Percentiles rank a stretch among this genome's conserved stretches.
Conservation (phyloP, 1,140 invertebrate species). For the Odontomachus brunneus region DNA sequence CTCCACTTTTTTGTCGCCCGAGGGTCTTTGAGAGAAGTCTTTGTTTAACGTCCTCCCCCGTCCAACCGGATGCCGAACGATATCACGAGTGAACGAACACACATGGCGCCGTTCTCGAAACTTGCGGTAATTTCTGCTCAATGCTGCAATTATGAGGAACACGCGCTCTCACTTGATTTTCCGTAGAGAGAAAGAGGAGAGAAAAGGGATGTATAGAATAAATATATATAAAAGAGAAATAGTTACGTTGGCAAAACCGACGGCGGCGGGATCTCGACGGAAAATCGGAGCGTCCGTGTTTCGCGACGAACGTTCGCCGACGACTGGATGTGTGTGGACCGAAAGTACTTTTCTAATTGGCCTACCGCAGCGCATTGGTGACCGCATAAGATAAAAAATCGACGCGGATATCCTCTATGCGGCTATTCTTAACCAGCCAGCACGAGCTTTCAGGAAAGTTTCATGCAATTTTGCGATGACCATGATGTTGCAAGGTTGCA, state of each 20-base stretch:
- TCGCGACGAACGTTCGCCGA: neutral
- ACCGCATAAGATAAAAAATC: slow-evolving; percentile 37
- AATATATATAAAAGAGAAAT: too few relatives aligned
- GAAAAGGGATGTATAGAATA: neutral
- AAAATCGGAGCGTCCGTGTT: neutral
- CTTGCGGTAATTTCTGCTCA: neutral
- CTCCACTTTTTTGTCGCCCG: slow-evolving; percentile 23
- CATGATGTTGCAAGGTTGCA: too few relatives aligned
- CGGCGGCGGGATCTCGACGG: neutral
- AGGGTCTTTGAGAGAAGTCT: neutral
- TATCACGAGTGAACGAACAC: neutral
- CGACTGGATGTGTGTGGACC: slow-evolving; percentile 2
- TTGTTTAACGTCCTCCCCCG: slow-evolving; percentile 18
- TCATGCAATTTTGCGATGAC: too few relatives aligned
- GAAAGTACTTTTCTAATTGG: slow-evolving; percentile 29
- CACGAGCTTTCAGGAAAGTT: slow-evolving; percentile 1
- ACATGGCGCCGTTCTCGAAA: neutral
- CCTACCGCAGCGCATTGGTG: neutral
- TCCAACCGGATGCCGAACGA: neutral
- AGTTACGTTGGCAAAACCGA: neutral
- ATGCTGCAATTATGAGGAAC: neutral
- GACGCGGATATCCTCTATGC: slow-evolving; percentile 51
- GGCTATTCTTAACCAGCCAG: neutral
- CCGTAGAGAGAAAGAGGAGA: neutral
- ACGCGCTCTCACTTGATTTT: too few relatives aligned